Base-by-base conservation (phyloP, 2,888 invertebrate genomes). In the Zygothrica quintamaculata region DNA sequence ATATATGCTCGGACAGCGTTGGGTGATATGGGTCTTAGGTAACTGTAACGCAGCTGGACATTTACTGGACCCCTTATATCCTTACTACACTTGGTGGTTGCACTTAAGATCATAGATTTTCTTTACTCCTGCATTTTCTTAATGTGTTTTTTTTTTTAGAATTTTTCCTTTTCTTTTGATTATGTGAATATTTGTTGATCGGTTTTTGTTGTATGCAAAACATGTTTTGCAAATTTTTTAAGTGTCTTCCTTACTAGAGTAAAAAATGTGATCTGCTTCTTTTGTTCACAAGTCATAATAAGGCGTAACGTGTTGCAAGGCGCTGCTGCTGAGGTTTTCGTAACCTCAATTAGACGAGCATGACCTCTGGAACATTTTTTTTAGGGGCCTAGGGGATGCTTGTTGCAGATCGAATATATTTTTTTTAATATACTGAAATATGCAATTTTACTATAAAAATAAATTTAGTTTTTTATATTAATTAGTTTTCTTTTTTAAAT, bases 141-240 rank as follows among this genome's bases (percentile, higher is more conserved):
- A n/a, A n/a, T n/a, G n/a, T n/a, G n/a, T n/a, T n/a, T n/a, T n/a
- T n/a, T n/a, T n/a, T n/a, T n/a, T 50, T 36, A 61, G 52, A 26
- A 18, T 37, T 43, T 62, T 57, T 47, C 18, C 37, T 53, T 25
- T n/a, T 22, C 56, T 13, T 57, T 56, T 42, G 43, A 56, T 51
- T 46, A 56, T 76, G 80, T 65, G 80, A 82, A 70, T 80, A 76
- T 82, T 85, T 82, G 65, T 61, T 57, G 64, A 74, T 85, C 67
- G 74, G 77, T 68, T 80, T 78, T 67, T 53, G n/a, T n/a, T 76
- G 62, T 76, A 84, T 84, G 82, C 82, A 85, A 82, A 82, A 78
- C 68, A 80, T 74, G 65, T 74, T 85, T n/a, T 80, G 74, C 80
- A 66, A 71, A 80, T 77, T 85, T 82, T 79, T 82, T 73, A 77